Evolutionary conservation across 2,888 invertebrate species (phyloP).

Genomic region (Hemithea aestivaria): DNA sequence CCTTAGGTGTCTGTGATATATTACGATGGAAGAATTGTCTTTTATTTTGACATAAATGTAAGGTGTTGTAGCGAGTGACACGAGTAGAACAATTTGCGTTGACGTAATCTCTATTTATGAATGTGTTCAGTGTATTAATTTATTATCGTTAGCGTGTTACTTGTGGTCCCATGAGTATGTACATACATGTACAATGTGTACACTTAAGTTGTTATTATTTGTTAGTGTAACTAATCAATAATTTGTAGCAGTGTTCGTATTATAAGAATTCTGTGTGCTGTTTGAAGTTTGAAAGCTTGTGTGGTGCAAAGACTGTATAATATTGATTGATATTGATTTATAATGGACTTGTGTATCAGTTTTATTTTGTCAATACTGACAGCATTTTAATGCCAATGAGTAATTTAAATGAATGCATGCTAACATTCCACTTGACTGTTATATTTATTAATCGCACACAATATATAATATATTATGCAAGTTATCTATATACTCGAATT

Average conservation of each 20-base stretch:
- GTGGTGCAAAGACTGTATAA: constrained; percentile 5
- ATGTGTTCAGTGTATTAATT: constrained; percentile 48
- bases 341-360: not conserved
- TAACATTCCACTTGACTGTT: no score
- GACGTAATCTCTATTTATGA: constrained; percentile 50
- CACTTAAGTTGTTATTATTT: constrained; percentile 41
- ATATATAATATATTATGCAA: no score
- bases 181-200: constrained; percentile 58
- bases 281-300: constrained; percentile 7
- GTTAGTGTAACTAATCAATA: constrained; percentile 36
- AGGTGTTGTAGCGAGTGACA: constrained; percentile 29
- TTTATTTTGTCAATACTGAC: constrained; percentile 4
- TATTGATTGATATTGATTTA: not conserved
- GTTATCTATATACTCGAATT: no score
- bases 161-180: constrained; percentile 34
- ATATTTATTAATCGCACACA: no score
- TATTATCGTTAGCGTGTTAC: constrained; percentile 32
- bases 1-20: constrained; percentile 76
- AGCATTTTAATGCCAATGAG: not conserved
- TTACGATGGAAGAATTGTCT: constrained; percentile 45
- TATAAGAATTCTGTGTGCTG: constrained; percentile 14
- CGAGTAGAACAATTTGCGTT: constrained; percentile 31
- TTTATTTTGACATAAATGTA: constrained; percentile 44
- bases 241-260: constrained; percentile 19
- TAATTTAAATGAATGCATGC: not conserved